Percentiles rank a stretch among this genome's conserved stretches.
Conservation (phyloP, 2,888 invertebrate genomes). For the Drosophila prostipennis region DNA sequence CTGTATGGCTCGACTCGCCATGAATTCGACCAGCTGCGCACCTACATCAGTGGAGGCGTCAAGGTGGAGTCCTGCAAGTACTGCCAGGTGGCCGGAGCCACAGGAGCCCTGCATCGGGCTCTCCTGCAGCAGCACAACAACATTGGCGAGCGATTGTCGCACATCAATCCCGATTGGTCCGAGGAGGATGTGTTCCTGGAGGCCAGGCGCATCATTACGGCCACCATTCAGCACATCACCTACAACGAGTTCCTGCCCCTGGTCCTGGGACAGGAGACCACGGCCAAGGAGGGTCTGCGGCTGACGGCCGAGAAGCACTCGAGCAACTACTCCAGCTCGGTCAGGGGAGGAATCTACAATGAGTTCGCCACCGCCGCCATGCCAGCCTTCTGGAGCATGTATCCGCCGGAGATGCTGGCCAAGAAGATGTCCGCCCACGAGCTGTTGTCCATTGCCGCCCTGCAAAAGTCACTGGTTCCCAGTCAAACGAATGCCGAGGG, state of each 20-base stretch:
- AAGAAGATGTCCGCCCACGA: constrained; percentile 87
- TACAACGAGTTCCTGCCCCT: constrained; percentile 93
- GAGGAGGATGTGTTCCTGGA: constrained; percentile 91
- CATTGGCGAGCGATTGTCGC: constrained; percentile 88
- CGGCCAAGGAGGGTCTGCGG: constrained; percentile 85
- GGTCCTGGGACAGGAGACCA: constrained; percentile 87
- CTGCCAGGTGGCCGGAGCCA: constrained; percentile 87
- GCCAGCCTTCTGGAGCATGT: constrained; percentile 91
- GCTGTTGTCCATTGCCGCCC: constrained; percentile 88
- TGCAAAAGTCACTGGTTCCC: constrained; percentile 82
- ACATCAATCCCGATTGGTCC: constrained; percentile 91
- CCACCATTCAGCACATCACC: constrained; percentile 93
- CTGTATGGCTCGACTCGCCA: constrained; percentile 91
- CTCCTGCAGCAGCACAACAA: constrained; percentile 92
- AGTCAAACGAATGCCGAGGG: constrained; percentile 85
- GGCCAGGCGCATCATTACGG: constrained; percentile 89
- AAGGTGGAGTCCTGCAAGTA: constrained; percentile 88
- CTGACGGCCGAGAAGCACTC: constrained; percentile 90
- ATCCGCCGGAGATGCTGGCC: constrained; percentile 89
- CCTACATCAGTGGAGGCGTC: constrained; percentile 89
- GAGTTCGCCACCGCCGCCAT: constrained; percentile 91
- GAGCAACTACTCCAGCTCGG: constrained; percentile 92
- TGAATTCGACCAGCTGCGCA: constrained; percentile 88
- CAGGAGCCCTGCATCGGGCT: constrained; percentile 90
- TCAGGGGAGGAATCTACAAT: constrained; percentile 91